Conservation (phyloP, 2,113 vertebrate genomes). For the Thalassoma bifasciatum region DNA sequence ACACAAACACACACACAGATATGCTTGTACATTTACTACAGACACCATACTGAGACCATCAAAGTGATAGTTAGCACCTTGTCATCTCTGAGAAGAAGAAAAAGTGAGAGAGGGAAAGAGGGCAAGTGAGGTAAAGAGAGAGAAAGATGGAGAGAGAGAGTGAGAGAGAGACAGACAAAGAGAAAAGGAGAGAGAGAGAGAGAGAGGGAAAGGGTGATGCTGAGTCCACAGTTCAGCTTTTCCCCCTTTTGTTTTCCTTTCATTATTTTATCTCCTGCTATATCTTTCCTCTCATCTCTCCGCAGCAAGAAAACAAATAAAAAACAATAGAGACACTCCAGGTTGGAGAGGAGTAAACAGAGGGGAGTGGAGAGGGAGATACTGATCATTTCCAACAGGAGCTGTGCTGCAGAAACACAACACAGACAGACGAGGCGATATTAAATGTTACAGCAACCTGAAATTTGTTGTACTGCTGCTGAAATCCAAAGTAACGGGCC, state of each 20-base stretch:
- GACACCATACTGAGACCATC: conserved; percentile 62
- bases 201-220: conserved; percentile 4
- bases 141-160: not conserved
- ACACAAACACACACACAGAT: not conserved
- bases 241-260: conserved; percentile 17
- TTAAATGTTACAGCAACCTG: conserved; percentile 16
- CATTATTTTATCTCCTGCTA: conserved; percentile 55
- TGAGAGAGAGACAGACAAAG: not conserved
- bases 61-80: conserved; percentile 63
- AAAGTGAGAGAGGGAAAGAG: not conserved
- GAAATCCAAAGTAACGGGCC: conserved; percentile 16
- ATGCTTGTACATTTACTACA: conserved; percentile 28
- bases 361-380: conserved; percentile 33
- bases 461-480: conserved; percentile 26
- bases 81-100: conserved; percentile 35
- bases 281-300: conserved; percentile 49
- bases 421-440: conserved; percentile 22
- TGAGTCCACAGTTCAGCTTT: conserved; percentile 27
- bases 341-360: conserved; percentile 56
- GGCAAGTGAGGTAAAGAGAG: conserved; percentile 17
- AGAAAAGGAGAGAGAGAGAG: not conserved
- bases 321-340: conserved; percentile 50
- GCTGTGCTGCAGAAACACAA: conserved; percentile 30
- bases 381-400: conserved; percentile 30
- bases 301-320: conserved; percentile 56